Evolutionary conservation across 2,113 vertebrate genomes (phyloP), one percentile per base, ranked within the genome.

Genomic region (Hyla sarda): DNA sequence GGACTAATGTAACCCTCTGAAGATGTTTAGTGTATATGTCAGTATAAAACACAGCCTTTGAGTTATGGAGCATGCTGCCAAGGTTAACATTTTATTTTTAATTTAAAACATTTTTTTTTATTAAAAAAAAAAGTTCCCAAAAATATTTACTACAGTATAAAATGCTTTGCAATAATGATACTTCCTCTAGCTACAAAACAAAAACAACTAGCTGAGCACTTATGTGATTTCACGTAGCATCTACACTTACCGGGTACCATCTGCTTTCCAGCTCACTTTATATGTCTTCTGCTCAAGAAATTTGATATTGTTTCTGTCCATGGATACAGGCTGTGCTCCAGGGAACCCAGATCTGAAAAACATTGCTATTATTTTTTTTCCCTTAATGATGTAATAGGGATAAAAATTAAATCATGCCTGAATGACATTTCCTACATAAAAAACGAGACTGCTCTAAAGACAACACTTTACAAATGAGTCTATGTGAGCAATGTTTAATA

Each of bases 181-280:
- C 16, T 11, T 77, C 7, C 11, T 17, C 23, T 28, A 30, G 47
- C 47, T 76, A 25, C 45, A 52, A 28, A 76, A 30, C 17, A 4
- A 14, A 52, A 54, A 54, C 3, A 30, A 52, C 28, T 77, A 21
- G 25, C 25, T 32, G 28, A 52, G 25, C 32, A 41, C 23, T 80
- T 45, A 14, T 62, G 78, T 41, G 78, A 62, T 65, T 81, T 47
- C 52, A 58, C 19, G n/a, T 81, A 28, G n/a, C 58, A 88, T 79
- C 72, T 1, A 87, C 86, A 95, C 97, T 93, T 92, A 99, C 98
- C 98, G 95, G 88, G 97, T 99, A 85, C 98, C 98, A 71, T 99
- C 98, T 85, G 98, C 98, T 94, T 99, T 99, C 98, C 98, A 99
- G 95, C 98, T 99, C 93, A 99, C 98, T 96, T 98, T 99, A 91